Percentiles rank a stretch among this genome's conserved stretches.
phyloP scores from a whole-genome alignment of 2,113 vertebrate species.

The Ammodytes dubius region DNA sequence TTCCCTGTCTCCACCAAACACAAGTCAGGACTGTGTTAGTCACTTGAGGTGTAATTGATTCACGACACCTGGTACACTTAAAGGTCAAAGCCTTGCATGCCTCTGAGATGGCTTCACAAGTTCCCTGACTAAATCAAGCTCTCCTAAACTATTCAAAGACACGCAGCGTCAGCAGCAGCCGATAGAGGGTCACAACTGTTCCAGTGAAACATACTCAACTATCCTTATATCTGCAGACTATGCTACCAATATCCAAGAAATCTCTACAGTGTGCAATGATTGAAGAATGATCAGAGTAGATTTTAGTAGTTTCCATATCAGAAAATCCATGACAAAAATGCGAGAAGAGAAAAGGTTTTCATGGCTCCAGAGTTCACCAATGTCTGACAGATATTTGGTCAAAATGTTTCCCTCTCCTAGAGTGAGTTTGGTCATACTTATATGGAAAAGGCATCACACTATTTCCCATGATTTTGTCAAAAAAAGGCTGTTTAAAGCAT shows the following conservation, averaged over 20 bases:
- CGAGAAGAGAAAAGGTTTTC: not conserved
- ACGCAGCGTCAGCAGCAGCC: constrained; percentile 57
- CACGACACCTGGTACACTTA: constrained; percentile 44
- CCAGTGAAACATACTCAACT: not conserved
- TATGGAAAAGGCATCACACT: constrained; percentile 18
- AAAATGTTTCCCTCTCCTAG: not conserved
- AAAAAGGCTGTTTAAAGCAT: constrained; percentile 26
- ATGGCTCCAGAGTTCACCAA: constrained; percentile 14
- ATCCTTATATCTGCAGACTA: not conserved
- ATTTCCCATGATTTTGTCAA: constrained; percentile 8
- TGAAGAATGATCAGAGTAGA: not conserved
- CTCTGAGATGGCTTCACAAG: constrained; percentile 24
- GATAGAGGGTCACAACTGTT: constrained; percentile 49
- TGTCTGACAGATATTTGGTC: constrained; percentile 18
- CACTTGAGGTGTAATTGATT: constrained; percentile 15
- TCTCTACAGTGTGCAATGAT: constrained; percentile 8
- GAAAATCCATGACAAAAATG: constrained; percentile 43
- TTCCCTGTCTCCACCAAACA: not conserved
- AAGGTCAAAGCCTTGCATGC: constrained; percentile 66
- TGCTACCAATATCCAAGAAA: not conserved
- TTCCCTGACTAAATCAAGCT: constrained; percentile 63
- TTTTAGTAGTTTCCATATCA: constrained; percentile 33
- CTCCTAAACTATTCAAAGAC: constrained; percentile 56
- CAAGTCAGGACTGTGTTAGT: not conserved
- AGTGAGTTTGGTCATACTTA: constrained; percentile 9